Evolutionary conservation across 53 echinoderm and acorn worm genomes (phyloP).

Genomic region (Paracentrotus lividus): DNA sequence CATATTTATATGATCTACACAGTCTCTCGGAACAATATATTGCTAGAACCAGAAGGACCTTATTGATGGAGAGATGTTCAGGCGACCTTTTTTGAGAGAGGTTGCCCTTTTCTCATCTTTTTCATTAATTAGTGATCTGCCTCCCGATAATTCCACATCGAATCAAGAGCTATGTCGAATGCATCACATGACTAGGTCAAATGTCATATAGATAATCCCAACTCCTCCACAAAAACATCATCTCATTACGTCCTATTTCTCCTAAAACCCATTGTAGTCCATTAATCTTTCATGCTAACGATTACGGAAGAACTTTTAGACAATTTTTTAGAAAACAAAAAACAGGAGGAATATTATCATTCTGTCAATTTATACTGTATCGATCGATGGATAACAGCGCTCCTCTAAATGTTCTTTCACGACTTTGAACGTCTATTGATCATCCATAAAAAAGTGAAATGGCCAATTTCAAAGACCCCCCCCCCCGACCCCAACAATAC

Average conservation of each 20-base stretch:
- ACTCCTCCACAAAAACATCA: neutral
- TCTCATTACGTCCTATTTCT: conserved; percentile 1
- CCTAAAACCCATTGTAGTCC: neutral
- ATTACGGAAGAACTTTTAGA: conserved; percentile 3
- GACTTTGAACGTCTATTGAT: neutral
- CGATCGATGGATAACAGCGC: conserved; percentile 28
- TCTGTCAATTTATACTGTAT: conserved; percentile 37
- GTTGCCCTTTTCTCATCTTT: no score
- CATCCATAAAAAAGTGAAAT: conserved; percentile 1
- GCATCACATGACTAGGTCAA: neutral
- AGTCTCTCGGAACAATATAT: no score
- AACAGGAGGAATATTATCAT: conserved; percentile 18
- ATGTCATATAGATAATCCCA: conserved; percentile 10
- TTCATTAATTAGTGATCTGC: no score
- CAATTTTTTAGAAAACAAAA: neutral
- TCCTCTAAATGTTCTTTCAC: conserved; percentile 47
- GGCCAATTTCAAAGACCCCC: neutral
- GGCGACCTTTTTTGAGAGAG: no score
- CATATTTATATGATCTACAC: no score
- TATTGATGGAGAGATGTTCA: no score
- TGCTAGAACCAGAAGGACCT: no score
- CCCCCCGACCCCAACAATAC: neutral
- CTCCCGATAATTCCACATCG: no score
- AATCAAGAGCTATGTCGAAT: neutral
- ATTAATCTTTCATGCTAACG: conserved; percentile 24